Conservation (phyloP, 2,888 invertebrate genomes). For the Molorchus minor region DNA sequence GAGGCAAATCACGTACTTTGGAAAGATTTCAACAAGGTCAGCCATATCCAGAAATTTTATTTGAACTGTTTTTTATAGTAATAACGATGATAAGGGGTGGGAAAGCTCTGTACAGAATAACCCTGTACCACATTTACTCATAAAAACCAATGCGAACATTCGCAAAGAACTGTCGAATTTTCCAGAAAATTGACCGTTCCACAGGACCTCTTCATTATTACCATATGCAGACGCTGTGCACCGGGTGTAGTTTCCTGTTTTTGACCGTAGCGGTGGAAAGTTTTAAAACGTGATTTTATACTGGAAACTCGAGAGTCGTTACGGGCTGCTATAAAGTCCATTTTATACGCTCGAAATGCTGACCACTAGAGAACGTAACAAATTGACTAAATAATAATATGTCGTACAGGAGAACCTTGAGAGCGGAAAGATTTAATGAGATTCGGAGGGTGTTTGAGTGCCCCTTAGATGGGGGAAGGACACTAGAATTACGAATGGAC, state of each 20-base stretch:
- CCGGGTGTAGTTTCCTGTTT: constrained; percentile 30
- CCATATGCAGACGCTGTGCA: constrained; percentile 34
- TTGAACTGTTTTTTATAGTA: no score
- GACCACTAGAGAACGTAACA: constrained; percentile 29
- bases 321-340: constrained; percentile 32
- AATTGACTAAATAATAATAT: constrained; percentile 29
- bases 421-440: constrained; percentile 17
- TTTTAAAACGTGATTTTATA: constrained; percentile 22
- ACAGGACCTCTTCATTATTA: constrained; percentile 34
- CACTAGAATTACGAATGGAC: no score
- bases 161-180: constrained; percentile 20
- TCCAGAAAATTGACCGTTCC: constrained; percentile 31
- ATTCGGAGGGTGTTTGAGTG: no score
- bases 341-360: constrained; percentile 30
- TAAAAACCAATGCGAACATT: no score
- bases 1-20: no score
- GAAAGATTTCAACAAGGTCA: no score
- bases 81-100: no score
- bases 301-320: constrained; percentile 32
- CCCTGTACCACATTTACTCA: no score
- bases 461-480: no score
- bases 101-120: no score
- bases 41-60: no score
- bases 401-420: constrained; percentile 4
- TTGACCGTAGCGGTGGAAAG: constrained; percentile 23